phyloP scores from a whole-genome alignment of 2,113 vertebrate genomes.

The Tychaedon coryphoeus region DNA sequence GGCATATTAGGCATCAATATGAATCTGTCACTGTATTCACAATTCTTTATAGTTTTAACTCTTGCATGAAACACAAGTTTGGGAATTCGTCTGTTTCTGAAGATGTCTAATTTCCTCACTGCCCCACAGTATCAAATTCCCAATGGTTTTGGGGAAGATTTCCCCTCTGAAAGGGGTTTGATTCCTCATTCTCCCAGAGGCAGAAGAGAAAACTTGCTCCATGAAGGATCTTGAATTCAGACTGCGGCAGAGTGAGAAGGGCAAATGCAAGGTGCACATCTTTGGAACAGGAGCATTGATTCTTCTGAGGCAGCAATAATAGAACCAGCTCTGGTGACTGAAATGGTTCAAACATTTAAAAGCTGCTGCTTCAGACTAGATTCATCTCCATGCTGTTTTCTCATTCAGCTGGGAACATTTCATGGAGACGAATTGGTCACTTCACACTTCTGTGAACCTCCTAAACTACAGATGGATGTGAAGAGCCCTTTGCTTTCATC shows the following conservation, averaged over 20 bases:
- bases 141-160: background rate
- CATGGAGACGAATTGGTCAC: background rate
- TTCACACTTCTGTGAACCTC: constrained; percentile 39
- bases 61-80: fast-evolving
- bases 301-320: background rate
- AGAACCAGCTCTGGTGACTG: background rate
- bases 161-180: background rate
- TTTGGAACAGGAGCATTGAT: background rate
- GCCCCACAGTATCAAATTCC: fast-evolving
- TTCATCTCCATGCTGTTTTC: background rate
- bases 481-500: background rate
- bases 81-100: background rate
- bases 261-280: background rate
- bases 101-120: background rate
- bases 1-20: background rate
- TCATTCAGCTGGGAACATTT: constrained; percentile 13
- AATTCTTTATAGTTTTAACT: fast-evolving
- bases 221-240: background rate
- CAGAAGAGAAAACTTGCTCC: background rate
- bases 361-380: background rate
- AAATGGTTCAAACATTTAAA: background rate
- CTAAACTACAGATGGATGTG: constrained; percentile 12
- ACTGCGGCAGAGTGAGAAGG: fast-evolving
- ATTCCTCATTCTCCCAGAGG: no score
- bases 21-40: fast-evolving